Percentiles rank a stretch among this genome's conserved stretches.
phyloP scores from a whole-genome alignment of 2,888 invertebrate species.

The Catocala fraxini region DNA sequence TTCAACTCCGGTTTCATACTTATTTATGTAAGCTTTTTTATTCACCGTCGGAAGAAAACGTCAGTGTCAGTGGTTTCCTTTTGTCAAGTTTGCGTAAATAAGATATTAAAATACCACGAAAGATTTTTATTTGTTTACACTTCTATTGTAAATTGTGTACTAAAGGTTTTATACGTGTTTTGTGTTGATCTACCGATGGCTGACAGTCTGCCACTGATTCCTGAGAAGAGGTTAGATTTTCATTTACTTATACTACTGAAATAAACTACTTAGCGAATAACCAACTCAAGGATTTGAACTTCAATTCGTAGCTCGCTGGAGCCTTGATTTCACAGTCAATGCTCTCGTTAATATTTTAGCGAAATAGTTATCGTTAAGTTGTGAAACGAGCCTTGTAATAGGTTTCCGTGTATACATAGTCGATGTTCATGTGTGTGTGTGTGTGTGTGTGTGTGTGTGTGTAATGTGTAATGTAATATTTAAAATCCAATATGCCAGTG shows the following conservation, averaged over 20 bases:
- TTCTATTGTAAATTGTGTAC: slow-evolving; percentile 25
- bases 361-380: neutral
- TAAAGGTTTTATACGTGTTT: slow-evolving; percentile 20
- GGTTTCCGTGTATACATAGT: neutral
- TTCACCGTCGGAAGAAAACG: slow-evolving; percentile 2
- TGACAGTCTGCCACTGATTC: slow-evolving; percentile 55
- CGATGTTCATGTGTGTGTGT: no score
- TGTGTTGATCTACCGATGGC: slow-evolving; percentile 34
- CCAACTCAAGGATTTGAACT: neutral
- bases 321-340: no score
- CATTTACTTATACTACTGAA: slow-evolving; percentile 3
- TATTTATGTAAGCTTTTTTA: slow-evolving; percentile 7
- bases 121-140: slow-evolving; percentile 29
- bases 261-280: neutral
- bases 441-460: no score
- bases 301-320: no score
- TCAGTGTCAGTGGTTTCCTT: neutral
- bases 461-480: no score
- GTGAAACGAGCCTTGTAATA: neutral
- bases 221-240: slow-evolving; percentile 48
- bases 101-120: neutral
- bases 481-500: neutral
- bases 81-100: slow-evolving; percentile 2
- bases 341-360: neutral
- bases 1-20: neutral